Evolutionary conservation across 2,888 invertebrate species (phyloP), one percentile per base, ranked within the genome.

Genomic region (Sphecodes monilicornis): DNA sequence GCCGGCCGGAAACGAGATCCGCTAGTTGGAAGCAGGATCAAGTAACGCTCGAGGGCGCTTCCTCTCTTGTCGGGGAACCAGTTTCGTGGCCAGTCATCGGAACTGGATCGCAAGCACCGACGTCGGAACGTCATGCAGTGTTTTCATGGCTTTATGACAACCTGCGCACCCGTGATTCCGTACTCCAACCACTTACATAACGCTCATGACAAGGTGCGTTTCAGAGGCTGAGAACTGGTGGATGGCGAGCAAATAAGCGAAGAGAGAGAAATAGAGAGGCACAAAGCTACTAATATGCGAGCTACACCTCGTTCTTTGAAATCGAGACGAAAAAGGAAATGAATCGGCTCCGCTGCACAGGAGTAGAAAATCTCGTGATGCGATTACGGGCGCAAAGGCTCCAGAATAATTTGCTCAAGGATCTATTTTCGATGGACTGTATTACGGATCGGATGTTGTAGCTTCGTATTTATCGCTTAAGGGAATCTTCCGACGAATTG

Each of bases 311-410:
- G 78, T 87, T 89, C 84, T 73, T 50, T 77, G 89, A 81, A 86
- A 89, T 87, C 82, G 78, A 87, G 80, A 87, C 85, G 89, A 87
- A 87, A 81, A 89, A 82, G 89, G 89, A 89, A 89, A 89, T 57
- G 80, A 80, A 78, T 72, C 80, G 76, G 41, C n/a, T 18, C 3
- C 22, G 22, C 2, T 29, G n/a, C 80, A 76, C 74, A 76, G 80
- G 73, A 78, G 26, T 66, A 80, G 81, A 83, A 81, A 82, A 78
- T 85, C 78, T 82, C 70, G 66, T 50, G 32, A 36, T 60, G 46
- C 16, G 32, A 3, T 73, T 57, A 60, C 41, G 18, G 57, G 18
- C 26, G 26, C 11, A 36, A 54, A 39, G 16, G 6, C 1, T 16
- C 36, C n/a, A 13, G 57, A 57, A n/a, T n/a, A 73, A 39, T 73